phyloP scores from a whole-genome alignment of 2,113 vertebrate genomes.

The Aspiorhynchus laticeps region DNA sequence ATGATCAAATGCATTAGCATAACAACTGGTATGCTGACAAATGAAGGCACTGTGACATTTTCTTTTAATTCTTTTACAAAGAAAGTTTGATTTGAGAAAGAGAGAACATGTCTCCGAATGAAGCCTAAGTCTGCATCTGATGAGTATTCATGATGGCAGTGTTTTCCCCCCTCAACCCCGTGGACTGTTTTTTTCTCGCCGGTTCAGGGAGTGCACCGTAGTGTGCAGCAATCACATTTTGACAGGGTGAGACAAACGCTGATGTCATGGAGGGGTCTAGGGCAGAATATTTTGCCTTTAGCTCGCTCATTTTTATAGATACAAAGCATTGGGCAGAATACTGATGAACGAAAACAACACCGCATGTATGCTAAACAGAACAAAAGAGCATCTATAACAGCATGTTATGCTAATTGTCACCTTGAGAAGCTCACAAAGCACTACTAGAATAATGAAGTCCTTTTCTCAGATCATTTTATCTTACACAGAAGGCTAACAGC shows the following conservation, averaged over 20 bases:
- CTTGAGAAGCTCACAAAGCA: constrained; percentile 2
- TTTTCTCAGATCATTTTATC: neutral
- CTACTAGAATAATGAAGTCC: neutral
- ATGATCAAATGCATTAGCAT: neutral
- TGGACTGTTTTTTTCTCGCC: neutral
- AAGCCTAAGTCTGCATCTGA: neutral
- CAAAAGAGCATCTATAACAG: neutral
- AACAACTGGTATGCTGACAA: neutral
- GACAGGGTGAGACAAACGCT: constrained; percentile 12
- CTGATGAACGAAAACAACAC: constrained; percentile 24
- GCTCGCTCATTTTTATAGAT: neutral
- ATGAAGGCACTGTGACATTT: neutral
- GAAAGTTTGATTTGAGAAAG: neutral
- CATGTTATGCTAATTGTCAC: neutral
- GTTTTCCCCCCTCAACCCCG: neutral
- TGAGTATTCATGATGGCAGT: constrained; percentile 26
- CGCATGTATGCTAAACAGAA: neutral
- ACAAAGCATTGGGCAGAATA: constrained; percentile 1
- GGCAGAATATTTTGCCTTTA: neutral
- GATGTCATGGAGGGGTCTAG: neutral
- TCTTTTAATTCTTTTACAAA: neutral
- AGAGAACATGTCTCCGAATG: neutral
- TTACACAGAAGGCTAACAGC: neutral
- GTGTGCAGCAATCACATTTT: constrained; percentile 11
- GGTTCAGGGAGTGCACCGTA: constrained; percentile 10